Percentiles rank a stretch among this genome's conserved stretches.
Conservation (phyloP, 64 coral and sea anemone genomes). For the Montipora cactus region DNA sequence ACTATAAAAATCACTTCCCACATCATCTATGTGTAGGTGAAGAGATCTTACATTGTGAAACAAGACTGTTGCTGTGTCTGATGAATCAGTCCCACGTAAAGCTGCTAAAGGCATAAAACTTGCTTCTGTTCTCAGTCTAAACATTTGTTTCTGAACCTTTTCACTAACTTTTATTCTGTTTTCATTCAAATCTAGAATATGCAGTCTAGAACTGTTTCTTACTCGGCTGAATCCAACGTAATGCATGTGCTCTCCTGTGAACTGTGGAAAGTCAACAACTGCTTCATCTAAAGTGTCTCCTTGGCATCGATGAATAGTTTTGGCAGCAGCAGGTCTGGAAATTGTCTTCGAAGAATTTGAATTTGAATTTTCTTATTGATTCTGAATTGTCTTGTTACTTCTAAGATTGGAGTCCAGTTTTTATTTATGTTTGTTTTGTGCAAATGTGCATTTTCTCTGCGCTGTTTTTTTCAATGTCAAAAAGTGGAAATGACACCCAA, state of each 20-base stretch:
- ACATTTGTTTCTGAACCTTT: conserved; percentile 17
- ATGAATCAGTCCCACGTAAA: neutral
- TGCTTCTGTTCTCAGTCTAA: conserved; percentile 26
- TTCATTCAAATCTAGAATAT: conserved; percentile 41
- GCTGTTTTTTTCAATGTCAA: too few relatives aligned
- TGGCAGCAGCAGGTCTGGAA: too few relatives aligned
- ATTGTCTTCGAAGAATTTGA: too few relatives aligned
- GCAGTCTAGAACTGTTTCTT: neutral
- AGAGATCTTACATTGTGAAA: neutral
- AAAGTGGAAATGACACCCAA: too few relatives aligned
- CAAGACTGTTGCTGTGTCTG: neutral
- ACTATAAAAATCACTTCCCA: neutral
- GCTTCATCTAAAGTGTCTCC: neutral
- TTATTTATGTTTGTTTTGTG: too few relatives aligned
- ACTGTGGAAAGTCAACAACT: conserved; percentile 22
- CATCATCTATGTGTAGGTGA: neutral
- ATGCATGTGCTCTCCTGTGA: conserved; percentile 5
- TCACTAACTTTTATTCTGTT: conserved; percentile 37
- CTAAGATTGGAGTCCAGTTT: too few relatives aligned
- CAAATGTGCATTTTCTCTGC: too few relatives aligned
- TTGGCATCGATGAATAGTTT: too few relatives aligned
- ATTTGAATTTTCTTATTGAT: too few relatives aligned
- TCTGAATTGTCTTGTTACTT: too few relatives aligned
- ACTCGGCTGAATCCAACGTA: neutral
- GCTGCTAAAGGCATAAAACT: neutral